These are phyloP conservation scores for Platycercus adscitus DNA, from an alignment of 2,113 vertebrate species.

Conservation along the genomic window DNA sequence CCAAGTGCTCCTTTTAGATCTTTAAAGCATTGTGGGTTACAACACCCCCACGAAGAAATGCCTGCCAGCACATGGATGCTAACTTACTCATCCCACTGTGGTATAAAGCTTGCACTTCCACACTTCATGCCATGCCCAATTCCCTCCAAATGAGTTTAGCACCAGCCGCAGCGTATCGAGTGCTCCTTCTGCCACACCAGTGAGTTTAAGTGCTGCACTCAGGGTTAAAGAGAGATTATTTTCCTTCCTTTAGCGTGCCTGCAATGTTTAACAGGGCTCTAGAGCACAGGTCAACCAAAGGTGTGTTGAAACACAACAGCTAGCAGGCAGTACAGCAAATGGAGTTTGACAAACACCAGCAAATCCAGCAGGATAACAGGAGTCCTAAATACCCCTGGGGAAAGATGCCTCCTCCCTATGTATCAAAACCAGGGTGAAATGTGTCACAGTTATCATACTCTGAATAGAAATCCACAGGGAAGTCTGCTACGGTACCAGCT, in stretches of 20 bases:
- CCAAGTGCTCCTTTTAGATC: background rate
- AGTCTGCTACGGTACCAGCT: background rate
- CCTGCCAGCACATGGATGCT: background rate
- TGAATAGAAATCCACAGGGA: background rate
- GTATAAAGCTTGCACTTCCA: background rate
- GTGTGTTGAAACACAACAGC: background rate
- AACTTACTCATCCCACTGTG: background rate
- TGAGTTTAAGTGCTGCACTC: background rate
- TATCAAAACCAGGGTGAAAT: background rate
- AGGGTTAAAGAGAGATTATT: background rate
- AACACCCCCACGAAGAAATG: background rate
- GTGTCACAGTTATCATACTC: background rate
- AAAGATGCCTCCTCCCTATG: background rate
- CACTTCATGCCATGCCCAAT: rapidly evolving
- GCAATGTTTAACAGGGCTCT: slow-evolving; percentile 1
- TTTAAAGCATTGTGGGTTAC: no score
- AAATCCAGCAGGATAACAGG: background rate
- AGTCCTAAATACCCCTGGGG: background rate
- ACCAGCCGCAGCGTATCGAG: background rate
- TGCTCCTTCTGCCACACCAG: background rate
- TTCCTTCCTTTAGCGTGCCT: background rate
- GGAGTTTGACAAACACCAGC: background rate
- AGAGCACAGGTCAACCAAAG: slow-evolving; percentile 5
- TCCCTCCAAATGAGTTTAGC: background rate
- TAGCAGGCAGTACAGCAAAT: background rate